Base-by-base conservation (phyloP, 1,140 invertebrate species). In the Drosophila pruinosa region DNA sequence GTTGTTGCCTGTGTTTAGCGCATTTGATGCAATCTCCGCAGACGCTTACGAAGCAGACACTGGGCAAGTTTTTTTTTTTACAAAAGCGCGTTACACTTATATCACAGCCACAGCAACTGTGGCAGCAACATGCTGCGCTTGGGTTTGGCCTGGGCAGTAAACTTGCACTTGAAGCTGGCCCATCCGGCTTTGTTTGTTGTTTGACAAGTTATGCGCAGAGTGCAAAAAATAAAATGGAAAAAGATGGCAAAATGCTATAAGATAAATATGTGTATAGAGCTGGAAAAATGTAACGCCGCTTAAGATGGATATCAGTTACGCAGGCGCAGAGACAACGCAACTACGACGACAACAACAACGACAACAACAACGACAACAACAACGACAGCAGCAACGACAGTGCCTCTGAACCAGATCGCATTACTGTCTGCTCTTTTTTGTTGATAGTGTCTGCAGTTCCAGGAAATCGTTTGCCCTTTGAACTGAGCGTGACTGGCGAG, bases 251-350 rank as follows among this genome's bases (percentile, higher is more conserved):
- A 26, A 24, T 10, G 8, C 54, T 69, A 64, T 36, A 45, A 65
- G 12, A 57, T 22, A 47, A 45, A 47, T 62, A 28, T 69, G 26
- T 61, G 47, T 50, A 26, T 61, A 31, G 24, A 50, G 62, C 31
- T 50, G 31, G 47, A 50, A 67, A 72, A 58, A 72, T 81, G 78
- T 81, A 81, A 81, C 78, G 76, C 78, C 74, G 78, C 78, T 75
- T 50, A 78, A 82, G 78, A 81, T 81, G 78, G 78, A 81, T 81
- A 81, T 82, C 78, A 77, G 74, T 81, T 81, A 81, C 78, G 78
- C 78, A 81, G 81, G 76, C 74, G 78, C 78, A 67, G 43, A 52
- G 52, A 45, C 71, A 75, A 36, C n/a, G n/a, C n/a, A n/a, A n/a
- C n/a, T n/a, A n/a, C 53, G 54, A 15, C 47, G 41, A 41, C n/a